These are phyloP conservation scores for Aethes cnicana DNA, from an alignment of 2,888 invertebrate species.

Conservation along the genomic window DNA sequence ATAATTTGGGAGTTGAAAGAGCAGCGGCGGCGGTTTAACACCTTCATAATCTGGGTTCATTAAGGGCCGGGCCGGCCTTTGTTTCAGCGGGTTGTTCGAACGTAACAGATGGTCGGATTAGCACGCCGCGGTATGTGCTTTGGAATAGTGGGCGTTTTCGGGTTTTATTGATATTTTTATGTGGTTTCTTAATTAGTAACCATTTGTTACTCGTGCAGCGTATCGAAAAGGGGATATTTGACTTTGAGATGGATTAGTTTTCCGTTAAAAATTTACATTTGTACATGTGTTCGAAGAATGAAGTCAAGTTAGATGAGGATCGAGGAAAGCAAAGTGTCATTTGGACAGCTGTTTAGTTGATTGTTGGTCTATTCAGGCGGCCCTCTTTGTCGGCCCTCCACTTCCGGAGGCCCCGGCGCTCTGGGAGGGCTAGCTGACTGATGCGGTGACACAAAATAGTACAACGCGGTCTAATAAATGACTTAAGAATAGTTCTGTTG, in stretches of 20 bases:
- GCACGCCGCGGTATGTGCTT: conserved; percentile 61
- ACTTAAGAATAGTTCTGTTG: conserved; percentile 56
- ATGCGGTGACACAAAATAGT: conserved; percentile 62
- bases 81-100: conserved; percentile 78
- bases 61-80: conserved; percentile 77
- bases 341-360: conserved; percentile 1
- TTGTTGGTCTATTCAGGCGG: conserved; percentile 16
- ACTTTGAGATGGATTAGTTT: conserved; percentile 8
- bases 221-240: conserved; percentile 26
- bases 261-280: neutral
- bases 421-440: conserved; percentile 61
- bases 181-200: conserved; percentile 31
- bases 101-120: conserved; percentile 79
- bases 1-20: conserved; percentile 81
- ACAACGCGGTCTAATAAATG: conserved; percentile 55
- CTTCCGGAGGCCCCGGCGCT: conserved; percentile 49
- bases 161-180: conserved; percentile 32
- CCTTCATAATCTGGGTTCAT: conserved; percentile 81
- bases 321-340: neutral
- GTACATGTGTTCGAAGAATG: neutral
- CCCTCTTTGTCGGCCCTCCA: conserved; percentile 32
- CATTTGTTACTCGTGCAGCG: conserved; percentile 26
- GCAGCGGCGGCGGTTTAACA: conserved; percentile 75
- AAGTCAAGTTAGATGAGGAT: conserved; percentile 1
- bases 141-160: conserved; percentile 32